Base-by-base conservation (phyloP, 2,797 vertebrate species). In the Pitangus sulphuratus region DNA sequence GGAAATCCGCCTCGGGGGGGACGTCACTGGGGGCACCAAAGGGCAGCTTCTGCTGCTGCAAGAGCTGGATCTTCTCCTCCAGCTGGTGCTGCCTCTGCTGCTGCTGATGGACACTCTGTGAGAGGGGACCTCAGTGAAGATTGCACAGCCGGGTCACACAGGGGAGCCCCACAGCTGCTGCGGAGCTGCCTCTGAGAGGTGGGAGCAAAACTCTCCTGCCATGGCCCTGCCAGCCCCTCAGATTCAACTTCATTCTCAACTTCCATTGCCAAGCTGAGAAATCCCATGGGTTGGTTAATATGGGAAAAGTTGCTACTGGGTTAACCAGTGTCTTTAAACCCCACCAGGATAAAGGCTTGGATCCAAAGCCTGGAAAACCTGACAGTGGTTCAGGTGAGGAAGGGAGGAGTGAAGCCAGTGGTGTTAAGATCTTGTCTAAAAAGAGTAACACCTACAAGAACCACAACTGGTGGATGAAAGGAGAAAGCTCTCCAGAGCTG, bases 51-150 rank as follows among this genome's bases (percentile, higher is more conserved):
- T 99, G 99, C 25, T 98, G 98, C 95, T 99, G 99, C 87, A 99
- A 95, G 54, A 99, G 98, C 96, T 99, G 99, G 44, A 99, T 97
- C 96, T 98, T 98, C 97, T 99, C 99, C 95, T 99, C 99, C 97
- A 99, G 98, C 97, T 99, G 99, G 81, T 99, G 99, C 97, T 99
- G 99, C 40, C 99, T 98, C 98, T 99, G 99, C 97, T 98, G 99
- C 97, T 99, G 99, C 97, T 98, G 99, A 42, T 99, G 99, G 11
- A 99, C 96, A 15, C 98, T 99, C 99, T 99, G 97, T 12, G 51
- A 68, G 42, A 35, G 88, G 89, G 8, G 35, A 89, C 15, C 35
- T 57, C 84, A 75, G 72, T 83, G 60, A 88, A 66, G 42, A 37
- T 48, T n/a, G 60, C 28, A 30, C 16, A 51, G 48, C 44, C 28